Evolutionary conservation across 1,140 invertebrate species (phyloP).

Genomic region (Trachymyrmex cornetzi): DNA sequence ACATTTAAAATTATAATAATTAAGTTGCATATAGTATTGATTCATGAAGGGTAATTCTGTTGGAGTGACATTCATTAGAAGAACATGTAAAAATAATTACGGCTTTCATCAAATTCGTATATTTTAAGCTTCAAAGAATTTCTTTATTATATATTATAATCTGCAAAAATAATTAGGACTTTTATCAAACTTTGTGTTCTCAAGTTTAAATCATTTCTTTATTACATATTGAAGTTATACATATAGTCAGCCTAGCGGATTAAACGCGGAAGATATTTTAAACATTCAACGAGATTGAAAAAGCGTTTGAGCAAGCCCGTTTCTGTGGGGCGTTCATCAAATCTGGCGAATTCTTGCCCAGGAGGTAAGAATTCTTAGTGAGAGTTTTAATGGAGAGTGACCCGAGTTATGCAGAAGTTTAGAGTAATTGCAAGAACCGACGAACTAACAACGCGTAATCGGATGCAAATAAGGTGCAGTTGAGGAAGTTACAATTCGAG

Average conservation of each 20-base stretch:
- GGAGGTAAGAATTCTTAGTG: constrained; percentile 47
- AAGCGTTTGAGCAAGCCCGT: constrained; percentile 18
- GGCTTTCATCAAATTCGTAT: background rate
- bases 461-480: constrained; percentile 27
- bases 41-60: background rate
- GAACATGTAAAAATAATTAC: background rate
- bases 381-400: constrained; percentile 54
- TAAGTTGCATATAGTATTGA: background rate
- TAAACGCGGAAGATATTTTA: constrained; percentile 41
- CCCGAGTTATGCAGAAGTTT: constrained; percentile 51
- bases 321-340: constrained; percentile 27
- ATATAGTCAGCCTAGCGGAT: background rate
- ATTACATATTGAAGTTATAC: constrained; percentile 19
- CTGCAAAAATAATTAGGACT: constrained; percentile 11
- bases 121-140: constrained; percentile 4
- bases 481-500: background rate
- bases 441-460: constrained; percentile 45
- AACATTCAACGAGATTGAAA: constrained; percentile 49
- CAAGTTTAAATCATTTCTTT: constrained; percentile 8
- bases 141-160: constrained; percentile 18
- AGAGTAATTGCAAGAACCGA: constrained; percentile 34
- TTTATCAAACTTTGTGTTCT: background rate
- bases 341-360: constrained; percentile 32
- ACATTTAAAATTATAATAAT: background rate
- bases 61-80: background rate